Percentiles rank a stretch among this genome's conserved stretches.
phyloP scores from a whole-genome alignment of 2,888 invertebrate species.

The Nemurella pictetii region DNA sequence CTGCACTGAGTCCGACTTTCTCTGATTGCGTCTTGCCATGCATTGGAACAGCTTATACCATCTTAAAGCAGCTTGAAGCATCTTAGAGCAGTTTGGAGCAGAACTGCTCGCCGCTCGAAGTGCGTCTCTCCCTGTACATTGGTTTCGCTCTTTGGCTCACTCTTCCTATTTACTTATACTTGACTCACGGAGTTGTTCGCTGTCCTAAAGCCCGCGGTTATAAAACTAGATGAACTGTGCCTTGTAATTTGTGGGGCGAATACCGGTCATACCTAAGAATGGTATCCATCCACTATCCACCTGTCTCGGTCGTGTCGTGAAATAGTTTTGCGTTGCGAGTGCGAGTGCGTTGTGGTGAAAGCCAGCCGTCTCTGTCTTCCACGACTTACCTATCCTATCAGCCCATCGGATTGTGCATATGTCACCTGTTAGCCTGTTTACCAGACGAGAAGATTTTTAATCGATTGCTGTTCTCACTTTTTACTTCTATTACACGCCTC shows the following conservation, averaged over 20 bases:
- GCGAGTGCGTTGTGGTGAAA: background rate
- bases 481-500: background rate
- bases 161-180: background rate
- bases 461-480: background rate
- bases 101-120: too few species aligned
- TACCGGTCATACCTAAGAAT: slow-evolving; percentile 27
- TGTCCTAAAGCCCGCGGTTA: background rate
- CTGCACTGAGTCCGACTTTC: background rate
- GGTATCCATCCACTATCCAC: background rate
- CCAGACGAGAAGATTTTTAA: background rate
- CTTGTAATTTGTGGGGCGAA: slow-evolving; percentile 23
- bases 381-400: background rate
- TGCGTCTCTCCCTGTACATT: too few species aligned
- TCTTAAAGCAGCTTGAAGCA: background rate
- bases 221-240: background rate
- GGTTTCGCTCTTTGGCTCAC: too few species aligned
- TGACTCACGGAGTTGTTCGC: background rate
- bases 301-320: background rate
- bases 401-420: background rate
- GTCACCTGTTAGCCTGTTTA: background rate
- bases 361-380: background rate
- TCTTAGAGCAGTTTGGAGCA: too few species aligned
- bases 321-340: background rate
- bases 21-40: background rate
- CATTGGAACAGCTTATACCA: too few species aligned